Conservation (phyloP, 2,113 vertebrate genomes). For the Monopterus albus region DNA sequence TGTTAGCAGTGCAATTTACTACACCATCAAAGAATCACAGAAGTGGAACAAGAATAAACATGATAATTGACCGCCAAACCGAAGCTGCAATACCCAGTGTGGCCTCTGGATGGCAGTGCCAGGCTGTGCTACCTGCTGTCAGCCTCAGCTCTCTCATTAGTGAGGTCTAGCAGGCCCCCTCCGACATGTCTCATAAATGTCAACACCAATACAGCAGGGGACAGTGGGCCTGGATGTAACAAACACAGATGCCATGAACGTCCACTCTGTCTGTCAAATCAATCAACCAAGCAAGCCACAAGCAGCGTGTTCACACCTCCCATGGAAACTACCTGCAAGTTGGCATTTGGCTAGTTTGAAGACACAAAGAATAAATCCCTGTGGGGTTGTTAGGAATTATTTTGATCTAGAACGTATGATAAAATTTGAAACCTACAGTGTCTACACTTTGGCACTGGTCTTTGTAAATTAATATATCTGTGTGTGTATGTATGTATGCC, state of each 20-base stretch:
- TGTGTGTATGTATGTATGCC: neutral
- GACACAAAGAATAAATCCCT: constrained; percentile 57
- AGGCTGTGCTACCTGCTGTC: constrained; percentile 79
- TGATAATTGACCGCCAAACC: neutral
- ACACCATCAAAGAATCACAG: constrained; percentile 30
- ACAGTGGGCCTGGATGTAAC: constrained; percentile 94
- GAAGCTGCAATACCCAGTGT: constrained; percentile 27
- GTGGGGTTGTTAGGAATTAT: constrained; percentile 46
- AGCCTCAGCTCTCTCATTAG: constrained; percentile 86
- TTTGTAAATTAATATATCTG: constrained; percentile 10
- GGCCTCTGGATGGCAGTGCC: constrained; percentile 94
- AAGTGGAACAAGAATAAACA: constrained; percentile 49
- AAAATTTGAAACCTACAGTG: constrained; percentile 18
- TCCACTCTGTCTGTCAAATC: constrained; percentile 95
- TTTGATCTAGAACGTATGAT: constrained; percentile 48
- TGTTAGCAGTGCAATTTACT: constrained; percentile 11
- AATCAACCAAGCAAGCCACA: constrained; percentile 87
- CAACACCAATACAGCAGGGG: constrained; percentile 96
- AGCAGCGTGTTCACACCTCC: constrained; percentile 91
- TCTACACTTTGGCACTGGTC: neutral
- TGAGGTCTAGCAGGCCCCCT: constrained; percentile 90
- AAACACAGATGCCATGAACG: constrained; percentile 95
- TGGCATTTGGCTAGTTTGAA: constrained; percentile 59
- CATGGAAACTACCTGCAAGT: constrained; percentile 76
- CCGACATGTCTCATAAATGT: constrained; percentile 98